These are phyloP conservation scores for Chloroclysta siterata DNA, from an alignment of 2,888 invertebrate genomes.

Conservation along the genomic window DNA sequence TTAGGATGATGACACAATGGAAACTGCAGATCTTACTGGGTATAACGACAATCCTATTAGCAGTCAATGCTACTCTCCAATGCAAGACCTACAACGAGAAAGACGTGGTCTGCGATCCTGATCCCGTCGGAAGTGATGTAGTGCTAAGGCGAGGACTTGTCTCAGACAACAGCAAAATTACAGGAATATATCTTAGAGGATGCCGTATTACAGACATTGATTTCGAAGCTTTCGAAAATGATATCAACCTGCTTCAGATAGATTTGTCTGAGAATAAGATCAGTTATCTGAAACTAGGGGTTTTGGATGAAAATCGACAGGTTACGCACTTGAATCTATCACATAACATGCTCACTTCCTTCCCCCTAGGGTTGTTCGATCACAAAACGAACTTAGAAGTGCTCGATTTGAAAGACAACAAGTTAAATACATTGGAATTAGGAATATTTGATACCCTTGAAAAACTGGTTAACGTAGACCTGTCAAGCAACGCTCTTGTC, in stretches of 20 bases:
- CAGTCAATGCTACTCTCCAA: slow-evolving; percentile 27
- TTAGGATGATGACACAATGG: slow-evolving; percentile 24
- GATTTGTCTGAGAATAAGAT: slow-evolving; percentile 64
- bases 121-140: slow-evolving; percentile 35
- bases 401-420: slow-evolving; percentile 62
- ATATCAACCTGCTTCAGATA: slow-evolving; percentile 53
- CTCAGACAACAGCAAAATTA: slow-evolving; percentile 50
- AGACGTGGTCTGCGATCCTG: slow-evolving; percentile 49
- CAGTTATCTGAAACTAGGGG: slow-evolving; percentile 53
- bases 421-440: slow-evolving; percentile 47
- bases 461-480: slow-evolving; percentile 56
- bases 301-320: slow-evolving; percentile 53
- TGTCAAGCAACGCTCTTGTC: slow-evolving; percentile 57
- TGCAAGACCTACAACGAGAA: slow-evolving; percentile 42
- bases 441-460: slow-evolving; percentile 57
- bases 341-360: slow-evolving; percentile 52
- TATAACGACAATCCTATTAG: not conserved
- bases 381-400: slow-evolving; percentile 54
- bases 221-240: slow-evolving; percentile 54
- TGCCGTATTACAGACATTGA: slow-evolving; percentile 54
- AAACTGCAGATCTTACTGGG: not conserved
- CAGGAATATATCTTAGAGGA: slow-evolving; percentile 46
- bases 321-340: slow-evolving; percentile 61
- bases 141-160: slow-evolving; percentile 49
- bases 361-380: slow-evolving; percentile 63